phyloP scores from a whole-genome alignment of 1,140 invertebrate genomes.

The Lineus longissimus region DNA sequence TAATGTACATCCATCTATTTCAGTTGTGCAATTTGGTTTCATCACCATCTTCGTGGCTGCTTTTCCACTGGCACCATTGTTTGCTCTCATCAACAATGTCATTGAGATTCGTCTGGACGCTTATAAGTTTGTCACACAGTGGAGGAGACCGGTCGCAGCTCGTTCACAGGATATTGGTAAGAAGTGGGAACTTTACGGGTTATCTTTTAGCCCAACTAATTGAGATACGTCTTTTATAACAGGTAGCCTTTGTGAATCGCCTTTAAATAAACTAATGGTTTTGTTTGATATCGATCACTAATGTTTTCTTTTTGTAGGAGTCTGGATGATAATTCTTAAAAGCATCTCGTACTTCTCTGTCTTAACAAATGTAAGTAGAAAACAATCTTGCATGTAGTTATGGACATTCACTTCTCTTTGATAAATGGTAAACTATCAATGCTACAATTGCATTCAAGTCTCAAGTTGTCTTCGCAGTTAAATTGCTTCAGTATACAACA shows the following conservation, averaged over 20 bases:
- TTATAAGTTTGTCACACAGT: conserved; percentile 74
- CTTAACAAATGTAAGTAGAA: conserved; percentile 79
- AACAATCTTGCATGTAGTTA: too few relatives aligned
- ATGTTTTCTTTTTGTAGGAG: too few relatives aligned
- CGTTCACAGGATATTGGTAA: conserved; percentile 80
- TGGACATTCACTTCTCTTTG: too few relatives aligned
- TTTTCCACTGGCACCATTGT: conserved; percentile 78
- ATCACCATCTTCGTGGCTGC: conserved; percentile 81
- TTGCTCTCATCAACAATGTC: conserved; percentile 79
- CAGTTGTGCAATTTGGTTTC: conserved; percentile 76
- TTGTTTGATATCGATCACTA: too few relatives aligned
- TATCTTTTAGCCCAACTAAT: too few relatives aligned
- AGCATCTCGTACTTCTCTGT: conserved; percentile 77
- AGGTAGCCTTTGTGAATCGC: too few relatives aligned
- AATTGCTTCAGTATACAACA: too few relatives aligned
- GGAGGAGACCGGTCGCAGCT: conserved; percentile 78
- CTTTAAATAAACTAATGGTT: too few relatives aligned
- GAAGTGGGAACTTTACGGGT: conserved; percentile 30
- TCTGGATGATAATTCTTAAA: conserved; percentile 49
- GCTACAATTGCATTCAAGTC: too few relatives aligned
- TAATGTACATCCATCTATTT: conserved; percentile 17
- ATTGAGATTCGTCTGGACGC: conserved; percentile 79
- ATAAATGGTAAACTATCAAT: too few relatives aligned
- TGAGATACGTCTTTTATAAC: too few relatives aligned
- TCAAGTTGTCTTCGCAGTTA: too few relatives aligned